Base-by-base conservation (phyloP, 2,888 invertebrate genomes). In the Tridacna crocea region DNA sequence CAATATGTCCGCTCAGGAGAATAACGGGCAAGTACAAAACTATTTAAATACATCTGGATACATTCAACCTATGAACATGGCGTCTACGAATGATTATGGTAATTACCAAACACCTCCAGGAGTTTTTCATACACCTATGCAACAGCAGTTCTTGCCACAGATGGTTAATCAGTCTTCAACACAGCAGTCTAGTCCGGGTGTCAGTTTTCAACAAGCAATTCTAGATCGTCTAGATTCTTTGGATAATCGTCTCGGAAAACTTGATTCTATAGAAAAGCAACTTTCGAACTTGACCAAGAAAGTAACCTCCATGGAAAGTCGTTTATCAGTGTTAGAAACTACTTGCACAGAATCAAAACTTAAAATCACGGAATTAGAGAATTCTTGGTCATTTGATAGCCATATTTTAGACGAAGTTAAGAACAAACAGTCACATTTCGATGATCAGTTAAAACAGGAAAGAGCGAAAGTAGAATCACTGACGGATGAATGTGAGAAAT, bases 201-300 rank as follows among this genome's bases (percentile, higher is more conserved):
- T 51, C 13, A 51, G 17, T 17, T 51, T 51, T 51, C 51, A 51
- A 51, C 13, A 51, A 51, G 17, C 51, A 51, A 17, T 51, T 12
- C 17, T 51, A 17, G 51, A 51, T 13, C 12, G 51, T 12, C 51
- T 51, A 13, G 51, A 51, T 13, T 51, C 17, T 12, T 13, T 51
- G 51, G 17, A 51, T 51, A 51, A 12, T 51, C 12, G 51, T 12
- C 51, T 51, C 13, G n/a, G n/a, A n/a, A 60, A 60, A 60, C n/a
- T 60, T 10, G 60, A 60, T 19, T 60, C 60, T 60, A 60, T 60
- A n/a, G 60, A 60, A 19, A 60, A 60, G n/a, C 60, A 60, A 19
- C 17, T 60, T 60, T 13, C 60, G 10, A 13, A 19, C 11, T 19
- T 60, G 10, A 13, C 60, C 60, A 19, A 60, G n/a, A 11, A 60